Evolutionary conservation across 2,113 vertebrate species (phyloP).

Genomic region (Myiagra hebetior): DNA sequence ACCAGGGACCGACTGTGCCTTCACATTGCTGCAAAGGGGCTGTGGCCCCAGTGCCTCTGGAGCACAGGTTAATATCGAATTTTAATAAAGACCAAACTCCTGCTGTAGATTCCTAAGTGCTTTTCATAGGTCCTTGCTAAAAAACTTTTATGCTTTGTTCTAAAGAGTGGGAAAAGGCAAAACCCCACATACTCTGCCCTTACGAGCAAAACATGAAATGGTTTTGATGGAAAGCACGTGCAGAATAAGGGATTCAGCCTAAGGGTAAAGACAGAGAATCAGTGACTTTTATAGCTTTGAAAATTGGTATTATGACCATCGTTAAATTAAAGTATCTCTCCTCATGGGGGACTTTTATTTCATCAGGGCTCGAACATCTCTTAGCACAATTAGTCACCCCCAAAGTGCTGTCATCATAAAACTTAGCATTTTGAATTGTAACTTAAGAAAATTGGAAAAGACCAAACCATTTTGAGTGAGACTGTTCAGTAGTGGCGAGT

Average conservation of each 20-base stretch:
- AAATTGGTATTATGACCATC: constrained; percentile 15
- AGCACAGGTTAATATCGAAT: background rate
- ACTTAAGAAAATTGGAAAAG: background rate
- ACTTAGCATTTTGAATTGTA: background rate
- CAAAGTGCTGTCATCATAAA: background rate
- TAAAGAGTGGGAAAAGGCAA: background rate
- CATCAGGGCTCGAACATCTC: background rate
- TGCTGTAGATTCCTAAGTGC: background rate
- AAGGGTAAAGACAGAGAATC: background rate
- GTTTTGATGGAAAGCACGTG: background rate
- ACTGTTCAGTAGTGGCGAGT: accelerated
- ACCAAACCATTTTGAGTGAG: background rate
- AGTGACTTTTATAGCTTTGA: constrained; percentile 25
- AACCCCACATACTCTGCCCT: background rate
- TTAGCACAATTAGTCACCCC: background rate
- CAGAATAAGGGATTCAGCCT: background rate
- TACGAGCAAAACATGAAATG: background rate
- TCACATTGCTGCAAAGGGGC: background rate
- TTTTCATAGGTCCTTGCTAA: background rate
- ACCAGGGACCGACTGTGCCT: accelerated
- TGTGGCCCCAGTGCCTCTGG: background rate
- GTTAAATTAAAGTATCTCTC: constrained; percentile 24
- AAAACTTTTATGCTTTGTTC: background rate
- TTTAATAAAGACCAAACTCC: background rate
- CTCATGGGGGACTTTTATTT: background rate